Base-by-base conservation (phyloP, 2,113 vertebrate genomes). In the Mus pahari region DNA sequence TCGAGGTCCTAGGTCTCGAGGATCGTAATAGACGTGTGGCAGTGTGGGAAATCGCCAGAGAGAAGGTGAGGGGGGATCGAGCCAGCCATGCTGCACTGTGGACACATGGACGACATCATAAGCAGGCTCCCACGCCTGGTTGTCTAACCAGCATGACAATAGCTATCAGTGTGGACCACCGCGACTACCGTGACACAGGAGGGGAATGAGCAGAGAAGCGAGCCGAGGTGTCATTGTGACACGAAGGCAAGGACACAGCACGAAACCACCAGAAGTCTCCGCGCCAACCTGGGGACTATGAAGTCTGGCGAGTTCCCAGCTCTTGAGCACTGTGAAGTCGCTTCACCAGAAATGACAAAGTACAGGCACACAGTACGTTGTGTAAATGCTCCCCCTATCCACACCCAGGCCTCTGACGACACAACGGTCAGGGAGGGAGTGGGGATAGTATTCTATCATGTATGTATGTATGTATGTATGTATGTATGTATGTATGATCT, bases 331-430 rank as follows among this genome's bases (percentile, higher is more conserved):
- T 3, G 3, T 0, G 78, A 48, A 5, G 7, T 50, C 3, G 31
- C 42, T 7, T 8, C 3, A 31, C 36, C 0, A 4, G n/a, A 19
- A 31, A 66, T 13, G 55, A 31, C 33, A 58, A 13, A 0, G 53
- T 0, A 1, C 3, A 0, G 58, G n/a, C 1, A 17, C 86, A 19
- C 0, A 36, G 73, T 7, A 0, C 39, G 7, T 39, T 0, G 0
- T 24, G 31, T 88, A 5, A 16, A 58, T 31, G 50, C 24, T 53
- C 55, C 24, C 26, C 2, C 3, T 48, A 7, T n/a, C 64, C 53
- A 5, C 12, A 50, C 64, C 42, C 66, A 33, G 28, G 20, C 45
- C 33, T 87, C 62, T 33, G n/a, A 36, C 45, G 20, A n/a, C 45
- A 24, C 42, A 31, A 19, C 14, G 50, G 45, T 24, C 19, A 53